Conservation (phyloP, 2,113 vertebrate species). For the Poeciliopsis occidentalis region DNA sequence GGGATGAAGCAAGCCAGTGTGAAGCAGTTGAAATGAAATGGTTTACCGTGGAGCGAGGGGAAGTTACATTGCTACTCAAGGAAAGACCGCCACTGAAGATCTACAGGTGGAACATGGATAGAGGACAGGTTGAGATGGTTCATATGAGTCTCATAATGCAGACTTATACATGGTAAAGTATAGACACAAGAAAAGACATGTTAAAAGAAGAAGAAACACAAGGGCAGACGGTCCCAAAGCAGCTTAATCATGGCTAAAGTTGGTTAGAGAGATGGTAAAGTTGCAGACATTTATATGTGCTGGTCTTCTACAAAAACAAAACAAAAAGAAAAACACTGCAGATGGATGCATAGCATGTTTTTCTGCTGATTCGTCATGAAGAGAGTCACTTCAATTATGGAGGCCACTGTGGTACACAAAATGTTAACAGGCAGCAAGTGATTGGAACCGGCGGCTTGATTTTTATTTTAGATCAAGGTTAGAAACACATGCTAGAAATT, state of each 20-base stretch:
- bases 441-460: constrained; percentile 3
- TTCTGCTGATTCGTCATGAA: constrained; percentile 27
- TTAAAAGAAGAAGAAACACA: constrained; percentile 1
- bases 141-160: constrained; percentile 5
- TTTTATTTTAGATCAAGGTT: constrained; percentile 27
- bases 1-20: not conserved
- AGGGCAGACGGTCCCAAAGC: not conserved
- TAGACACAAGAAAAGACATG: not conserved
- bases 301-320: not conserved
- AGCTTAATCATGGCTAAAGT: constrained; percentile 2
- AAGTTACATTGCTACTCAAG: constrained; percentile 83
- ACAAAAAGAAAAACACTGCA: not conserved
- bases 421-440: constrained; percentile 15
- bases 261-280: not conserved
- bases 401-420: not conserved
- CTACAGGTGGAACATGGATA: constrained; percentile 81
- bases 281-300: constrained; percentile 2
- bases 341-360: not conserved
- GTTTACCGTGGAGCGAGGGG: constrained; percentile 90
- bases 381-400: constrained; percentile 18
- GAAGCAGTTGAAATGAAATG: constrained; percentile 54
- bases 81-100: constrained; percentile 85
- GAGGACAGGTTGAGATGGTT: constrained; percentile 47
- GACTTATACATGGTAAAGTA: not conserved
- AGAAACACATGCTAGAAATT: constrained; percentile 63